phyloP scores from a whole-genome alignment of 1,140 invertebrate genomes.

The Ips nitidus region DNA sequence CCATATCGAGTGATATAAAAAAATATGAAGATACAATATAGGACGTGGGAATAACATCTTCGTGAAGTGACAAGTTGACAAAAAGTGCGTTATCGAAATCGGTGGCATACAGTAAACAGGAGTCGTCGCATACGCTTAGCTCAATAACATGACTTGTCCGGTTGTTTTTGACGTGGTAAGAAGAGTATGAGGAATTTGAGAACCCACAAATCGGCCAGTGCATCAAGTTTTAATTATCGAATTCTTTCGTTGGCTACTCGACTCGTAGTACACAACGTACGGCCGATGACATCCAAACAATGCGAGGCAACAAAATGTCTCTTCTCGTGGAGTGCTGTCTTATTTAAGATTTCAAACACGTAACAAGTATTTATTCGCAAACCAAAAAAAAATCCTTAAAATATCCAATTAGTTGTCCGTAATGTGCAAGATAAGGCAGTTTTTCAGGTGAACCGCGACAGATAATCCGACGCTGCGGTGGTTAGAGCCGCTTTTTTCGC shows the following conservation, averaged over 20 bases:
- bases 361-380: conserved; percentile 46
- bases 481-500: conserved; percentile 48
- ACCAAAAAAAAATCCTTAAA: conserved; percentile 47
- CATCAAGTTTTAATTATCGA: conserved; percentile 11
- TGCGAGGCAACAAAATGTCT: conserved; percentile 34
- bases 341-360: conserved; percentile 46
- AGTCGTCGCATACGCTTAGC: no score
- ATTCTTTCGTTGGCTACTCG: conserved; percentile 3
- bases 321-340: conserved; percentile 35
- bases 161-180: no score
- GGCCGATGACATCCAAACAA: conserved; percentile 19
- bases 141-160: no score
- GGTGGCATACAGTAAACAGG: no score
- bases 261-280: conserved; percentile 10
- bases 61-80: no score
- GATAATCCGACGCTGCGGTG: conserved; percentile 46
- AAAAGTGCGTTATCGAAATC: no score
- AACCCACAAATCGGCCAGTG: conserved; percentile 1
- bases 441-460: conserved; percentile 44
- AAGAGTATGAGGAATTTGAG: not conserved
- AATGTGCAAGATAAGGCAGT: conserved; percentile 49
- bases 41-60: no score
- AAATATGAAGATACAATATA: no score
- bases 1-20: no score
- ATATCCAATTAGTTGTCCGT: conserved; percentile 49